Evolutionary conservation across 2,797 vertebrate species (phyloP).

Genomic region (Propithecus deckenii): DNA sequence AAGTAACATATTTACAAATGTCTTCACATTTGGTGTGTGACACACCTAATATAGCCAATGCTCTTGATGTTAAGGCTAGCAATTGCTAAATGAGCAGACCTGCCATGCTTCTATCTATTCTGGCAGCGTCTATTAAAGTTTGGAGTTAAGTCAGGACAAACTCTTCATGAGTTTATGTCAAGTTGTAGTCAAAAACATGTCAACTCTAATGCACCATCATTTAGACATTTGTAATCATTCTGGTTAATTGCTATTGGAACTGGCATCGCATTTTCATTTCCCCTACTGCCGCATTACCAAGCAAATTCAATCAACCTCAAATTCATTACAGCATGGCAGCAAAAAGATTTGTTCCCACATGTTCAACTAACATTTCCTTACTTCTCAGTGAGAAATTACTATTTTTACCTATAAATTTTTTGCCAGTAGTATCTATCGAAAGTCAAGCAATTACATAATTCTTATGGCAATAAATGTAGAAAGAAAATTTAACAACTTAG

Average conservation of each 20-base stretch:
- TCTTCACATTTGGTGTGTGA: not conserved
- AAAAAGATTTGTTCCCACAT: not conserved
- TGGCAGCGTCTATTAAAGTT: conserved; percentile 16
- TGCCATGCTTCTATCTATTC: not conserved
- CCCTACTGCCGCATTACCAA: not conserved
- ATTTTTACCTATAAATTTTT: not conserved
- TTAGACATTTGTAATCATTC: conserved; percentile 58
- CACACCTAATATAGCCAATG: not conserved
- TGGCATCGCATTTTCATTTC: conserved; percentile 33
- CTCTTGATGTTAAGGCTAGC: not conserved
- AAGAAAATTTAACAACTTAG: not conserved
- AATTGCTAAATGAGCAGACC: not conserved
- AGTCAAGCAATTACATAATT: conserved; percentile 21
- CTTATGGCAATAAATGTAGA: not conserved
- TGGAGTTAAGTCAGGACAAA: conserved; percentile 8
- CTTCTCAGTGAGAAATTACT: conserved; percentile 19
- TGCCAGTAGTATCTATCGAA: not conserved
- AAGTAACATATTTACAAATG: not conserved
- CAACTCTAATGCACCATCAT: conserved; percentile 21
- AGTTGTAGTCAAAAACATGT: conserved; percentile 37
- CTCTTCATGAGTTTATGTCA: conserved; percentile 23
- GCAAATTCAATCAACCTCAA: not conserved
- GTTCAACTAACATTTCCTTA: not conserved
- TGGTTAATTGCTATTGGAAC: conserved; percentile 28
- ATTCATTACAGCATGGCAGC: not conserved